phyloP scores from a whole-genome alignment of 1,140 invertebrate species.

The Calycopis cecrops region DNA sequence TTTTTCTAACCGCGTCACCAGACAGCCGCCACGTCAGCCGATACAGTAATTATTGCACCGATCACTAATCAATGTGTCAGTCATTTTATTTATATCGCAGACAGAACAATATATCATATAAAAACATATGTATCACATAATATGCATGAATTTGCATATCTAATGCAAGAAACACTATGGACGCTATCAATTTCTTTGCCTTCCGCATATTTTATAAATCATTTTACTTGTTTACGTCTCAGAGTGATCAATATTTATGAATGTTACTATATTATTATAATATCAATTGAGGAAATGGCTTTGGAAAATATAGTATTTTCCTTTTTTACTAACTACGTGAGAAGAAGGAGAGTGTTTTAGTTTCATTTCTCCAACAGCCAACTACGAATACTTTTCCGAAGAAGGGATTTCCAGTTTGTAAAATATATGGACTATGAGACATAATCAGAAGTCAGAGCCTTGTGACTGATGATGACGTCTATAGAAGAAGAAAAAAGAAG shows the following conservation, averaged over 20 bases:
- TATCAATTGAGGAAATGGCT: slow-evolving; percentile 2
- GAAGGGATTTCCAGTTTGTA: no score
- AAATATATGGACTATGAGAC: no score
- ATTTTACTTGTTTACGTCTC: slow-evolving; percentile 7
- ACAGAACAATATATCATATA: no score
- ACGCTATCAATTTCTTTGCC: slow-evolving; percentile 24
- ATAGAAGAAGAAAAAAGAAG: no score
- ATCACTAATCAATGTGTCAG: neutral
- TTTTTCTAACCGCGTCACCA: no score
- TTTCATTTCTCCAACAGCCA: no score
- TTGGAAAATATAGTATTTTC: neutral
- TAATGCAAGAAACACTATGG: slow-evolving; percentile 5
- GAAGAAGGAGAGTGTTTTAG: no score
- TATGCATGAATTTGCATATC: slow-evolving; percentile 16
- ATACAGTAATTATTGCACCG: slow-evolving; percentile 6
- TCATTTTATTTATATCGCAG: no score
- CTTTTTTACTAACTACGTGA: slow-evolving; percentile 8
- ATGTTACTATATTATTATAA: neutral
- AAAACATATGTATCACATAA: neutral
- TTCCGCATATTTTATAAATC: slow-evolving; percentile 25
- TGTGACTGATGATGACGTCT: no score
- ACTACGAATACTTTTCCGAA: no score
- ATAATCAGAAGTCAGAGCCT: no score
- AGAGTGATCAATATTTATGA: neutral
- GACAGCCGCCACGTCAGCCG: neutral